Base-by-base conservation (phyloP, 2,797 vertebrate genomes). In the Fratercula arctica region DNA sequence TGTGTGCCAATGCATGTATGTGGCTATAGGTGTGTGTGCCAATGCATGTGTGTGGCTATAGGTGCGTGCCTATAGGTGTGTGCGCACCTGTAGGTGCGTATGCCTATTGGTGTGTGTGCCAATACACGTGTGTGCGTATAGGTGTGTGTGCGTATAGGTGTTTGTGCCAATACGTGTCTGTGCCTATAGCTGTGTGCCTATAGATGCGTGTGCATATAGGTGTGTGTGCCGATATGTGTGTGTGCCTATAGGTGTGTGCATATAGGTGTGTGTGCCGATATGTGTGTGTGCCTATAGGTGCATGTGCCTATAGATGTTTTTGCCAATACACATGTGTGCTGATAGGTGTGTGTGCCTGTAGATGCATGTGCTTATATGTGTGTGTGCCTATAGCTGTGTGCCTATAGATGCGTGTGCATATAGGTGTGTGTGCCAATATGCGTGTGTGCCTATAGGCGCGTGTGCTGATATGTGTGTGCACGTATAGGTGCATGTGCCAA, bases 341-440 rank as follows among this genome's bases (percentile, higher is more conserved):
- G 6, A 15, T 0, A 5, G 0, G 13, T 0, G 28, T 6, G 7
- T 2, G 13, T 3, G 43, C 43, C 7, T 18, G 9, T 45, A 45
- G 8, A 18, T 19, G 43, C 8, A 7, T 18, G 43, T 45, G 43
- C 43, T n/a, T n/a, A n/a, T n/a, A n/a, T n/a, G 10, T 46, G 45
- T 21, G 20, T 11, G 20, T 46, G 50, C 25, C 21, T 26, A 24
- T 11, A 21, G 11, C 13, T 11, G 72, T 1, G 14, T 51, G 26
- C 25, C 50, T 3, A 28, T 51, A 28, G 14, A 5, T 23, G 46
- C 23, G 46, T 46, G 20, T 12, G 10, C 20, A 21, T 7, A 9
- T 1, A 11, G 6, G 18, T 0, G 35, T 5, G 7, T 3, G 13
- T 3, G 51, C 16, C 16, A 2, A 53, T 53, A 51, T 3, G 5